These are phyloP conservation scores for Eunapius fragilis DNA, from an alignment of 37 sponge, comb jelly and placozoan genomes.

Conservation along the genomic window DNA sequence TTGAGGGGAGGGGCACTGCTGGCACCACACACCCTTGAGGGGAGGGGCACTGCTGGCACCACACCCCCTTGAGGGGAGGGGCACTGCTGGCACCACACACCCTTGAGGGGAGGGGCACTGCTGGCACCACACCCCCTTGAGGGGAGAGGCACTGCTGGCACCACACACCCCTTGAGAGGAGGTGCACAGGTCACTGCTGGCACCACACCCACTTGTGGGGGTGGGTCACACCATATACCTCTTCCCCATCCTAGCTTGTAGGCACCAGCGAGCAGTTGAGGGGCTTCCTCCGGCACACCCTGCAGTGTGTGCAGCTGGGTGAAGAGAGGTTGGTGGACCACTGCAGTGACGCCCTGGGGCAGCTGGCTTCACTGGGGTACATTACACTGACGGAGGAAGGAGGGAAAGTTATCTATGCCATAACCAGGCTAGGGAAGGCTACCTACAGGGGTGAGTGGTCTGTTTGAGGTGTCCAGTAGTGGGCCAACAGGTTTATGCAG, in stretches of 20 bases:
- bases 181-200: too few species aligned
- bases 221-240: too few species aligned
- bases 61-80: too few species aligned
- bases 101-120: too few species aligned
- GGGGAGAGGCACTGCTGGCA: too few species aligned
- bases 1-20: too few species aligned
- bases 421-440: slow-evolving; percentile 76
- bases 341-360: slow-evolving; percentile 2
- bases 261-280: slow-evolving; percentile 36
- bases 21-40: too few species aligned
- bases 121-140: background rate
- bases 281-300: slow-evolving; percentile 55
- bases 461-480: background rate
- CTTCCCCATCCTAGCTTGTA: slow-evolving; percentile 45
- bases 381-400: slow-evolving; percentile 11
- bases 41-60: too few species aligned
- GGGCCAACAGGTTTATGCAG: background rate
- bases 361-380: slow-evolving; percentile 33
- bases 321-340: slow-evolving; percentile 7
- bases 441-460: slow-evolving; percentile 63
- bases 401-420: background rate
- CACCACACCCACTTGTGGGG: background rate
- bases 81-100: too few species aligned
- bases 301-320: slow-evolving; percentile 53
- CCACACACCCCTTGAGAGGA: too few species aligned